A percentile compares a stretch with the other conserved stretches of the same genome.
Conservation (phyloP, 37 sponge, comb jelly and placozoan genomes). For the Beroe ovata region DNA sequence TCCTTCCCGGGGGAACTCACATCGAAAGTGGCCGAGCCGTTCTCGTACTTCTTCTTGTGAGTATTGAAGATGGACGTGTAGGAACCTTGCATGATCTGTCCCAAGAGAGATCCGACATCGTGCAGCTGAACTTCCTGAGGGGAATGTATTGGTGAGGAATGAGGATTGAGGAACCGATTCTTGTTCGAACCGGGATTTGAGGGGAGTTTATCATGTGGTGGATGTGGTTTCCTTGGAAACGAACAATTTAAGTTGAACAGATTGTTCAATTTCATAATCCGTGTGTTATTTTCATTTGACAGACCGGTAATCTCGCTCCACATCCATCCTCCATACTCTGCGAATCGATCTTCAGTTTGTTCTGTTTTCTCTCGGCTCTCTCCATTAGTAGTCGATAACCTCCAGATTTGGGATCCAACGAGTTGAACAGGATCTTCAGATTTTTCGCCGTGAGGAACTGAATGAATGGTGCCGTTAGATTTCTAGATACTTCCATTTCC, state of each 20-base stretch:
- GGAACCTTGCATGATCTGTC: constrained; percentile 52
- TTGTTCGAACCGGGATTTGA: no score
- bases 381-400: constrained; percentile 54
- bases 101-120: constrained; percentile 36
- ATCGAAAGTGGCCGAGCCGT: constrained; percentile 17
- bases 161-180: no score
- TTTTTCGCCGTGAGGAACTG: constrained; percentile 59
- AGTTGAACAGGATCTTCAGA: constrained; percentile 56
- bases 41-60: constrained; percentile 53
- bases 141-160: no score
- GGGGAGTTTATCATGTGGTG: no score
- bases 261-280: neutral
- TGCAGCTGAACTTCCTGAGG: constrained; percentile 42
- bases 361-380: constrained; percentile 8
- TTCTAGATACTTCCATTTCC: no score
- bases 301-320: neutral
- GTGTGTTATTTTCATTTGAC: no score
- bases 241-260: no score
- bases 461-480: no score
- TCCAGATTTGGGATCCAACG: constrained; percentile 20
- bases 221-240: no score
- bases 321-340: constrained; percentile 11
- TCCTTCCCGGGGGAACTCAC: no score
- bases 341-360: neutral
- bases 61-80: constrained; percentile 62